Evolutionary conservation across 2,797 vertebrate genomes (phyloP), one percentile per base, ranked within the genome.

Genomic region (Protosalanx chinensis): DNA sequence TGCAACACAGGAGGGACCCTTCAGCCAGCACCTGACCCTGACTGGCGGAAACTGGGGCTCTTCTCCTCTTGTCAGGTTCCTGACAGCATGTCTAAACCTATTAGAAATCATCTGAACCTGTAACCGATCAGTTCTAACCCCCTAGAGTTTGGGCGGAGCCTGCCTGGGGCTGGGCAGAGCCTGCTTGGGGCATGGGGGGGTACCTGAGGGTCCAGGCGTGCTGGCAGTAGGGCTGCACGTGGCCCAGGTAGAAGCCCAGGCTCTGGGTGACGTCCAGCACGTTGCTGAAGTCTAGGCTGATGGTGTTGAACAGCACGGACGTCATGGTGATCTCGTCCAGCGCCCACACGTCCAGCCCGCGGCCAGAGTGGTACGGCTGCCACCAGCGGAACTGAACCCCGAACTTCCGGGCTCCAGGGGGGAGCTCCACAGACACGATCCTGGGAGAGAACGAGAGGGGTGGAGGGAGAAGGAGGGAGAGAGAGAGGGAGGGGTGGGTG

Each of bases 301-400:
- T 98, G 82, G 96, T 98, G 86, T 98, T 98, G 85, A 98, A 99
- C 41, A 99, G 92, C 62, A 98, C 93, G 1, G 97, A 98, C 6
- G 98, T 98, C 97, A 99, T 98, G 86, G 95, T 96, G 87, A 99
- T 97, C 88, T 99, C 98, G 85, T 99, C 98, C n/a, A 99, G 84
- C 0, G 97, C 98, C 98, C 98, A 99, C 0, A 99, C 96, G 2
- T 99, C 98, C 67, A 95, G 95, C 0, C 95, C 92, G 3, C 95
- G 96, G 30, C 97, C 96, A 0, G 97, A 98, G 76, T 99, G 97
- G 75, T 99, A 97, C 0, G 98, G 96, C 83, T 99, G 98, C 98
- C 98, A 99, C 97, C 98, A 99, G 79, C 97, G 94, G 91, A 98
- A 99, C 90, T 99, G 98, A 72, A 98, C 95, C 30, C 98, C 97